phyloP scores from a whole-genome alignment of 2,888 invertebrate species.

The Laothoe populi region DNA sequence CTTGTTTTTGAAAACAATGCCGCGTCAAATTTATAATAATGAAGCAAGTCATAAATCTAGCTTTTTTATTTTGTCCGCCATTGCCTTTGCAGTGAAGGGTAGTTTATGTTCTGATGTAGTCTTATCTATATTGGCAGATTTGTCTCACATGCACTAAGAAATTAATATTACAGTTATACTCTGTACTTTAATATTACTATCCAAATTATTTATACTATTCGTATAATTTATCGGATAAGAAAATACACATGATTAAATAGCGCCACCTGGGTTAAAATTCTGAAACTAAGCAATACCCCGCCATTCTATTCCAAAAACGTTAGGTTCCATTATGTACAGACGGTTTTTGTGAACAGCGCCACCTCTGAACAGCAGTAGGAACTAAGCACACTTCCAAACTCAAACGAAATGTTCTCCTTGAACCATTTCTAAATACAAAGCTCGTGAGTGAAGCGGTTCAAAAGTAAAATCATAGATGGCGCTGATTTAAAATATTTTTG shows the following conservation, averaged over 20 bases:
- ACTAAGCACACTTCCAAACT: slow-evolving; percentile 2
- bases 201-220: background rate
- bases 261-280: slow-evolving; percentile 9
- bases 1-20: slow-evolving; percentile 16
- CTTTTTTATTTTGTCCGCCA: no score
- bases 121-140: no score
- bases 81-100: no score
- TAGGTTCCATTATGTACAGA: background rate
- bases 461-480: slow-evolving; percentile 39
- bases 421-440: slow-evolving; percentile 12
- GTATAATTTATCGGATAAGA: background rate
- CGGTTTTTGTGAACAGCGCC: slow-evolving; percentile 18
- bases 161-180: no score
- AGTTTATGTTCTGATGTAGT: no score
- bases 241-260: background rate
- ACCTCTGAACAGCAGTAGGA: slow-evolving; percentile 7
- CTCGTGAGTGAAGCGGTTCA: slow-evolving; percentile 30
- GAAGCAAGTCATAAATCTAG: background rate
- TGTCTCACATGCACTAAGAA: no score
- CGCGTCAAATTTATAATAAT: background rate
- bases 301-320: background rate
- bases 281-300: background rate
- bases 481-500: slow-evolving; percentile 30
- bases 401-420: background rate
- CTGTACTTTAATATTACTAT: no score